Evolutionary conservation across 30 jellyfish, hydroid and myxozoan species (phyloP).

Genomic region (Catostylus mosaicus): DNA sequence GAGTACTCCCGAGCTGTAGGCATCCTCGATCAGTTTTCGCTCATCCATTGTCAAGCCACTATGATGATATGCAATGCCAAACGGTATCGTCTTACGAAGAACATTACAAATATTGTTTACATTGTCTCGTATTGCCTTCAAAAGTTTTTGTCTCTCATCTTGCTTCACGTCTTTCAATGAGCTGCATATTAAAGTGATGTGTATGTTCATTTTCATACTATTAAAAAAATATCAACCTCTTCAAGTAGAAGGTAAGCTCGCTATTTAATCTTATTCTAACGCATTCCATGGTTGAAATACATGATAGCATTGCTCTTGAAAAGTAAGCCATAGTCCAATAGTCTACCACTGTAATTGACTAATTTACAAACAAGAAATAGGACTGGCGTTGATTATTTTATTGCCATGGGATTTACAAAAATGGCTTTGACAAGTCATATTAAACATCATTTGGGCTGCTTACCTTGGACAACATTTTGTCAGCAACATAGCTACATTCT

Average conservation of each 20-base stretch:
- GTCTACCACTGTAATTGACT: too few relatives aligned
- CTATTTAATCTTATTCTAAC: too few relatives aligned
- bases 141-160: slow-evolving; percentile 58
- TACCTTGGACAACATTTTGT: slow-evolving; percentile 73
- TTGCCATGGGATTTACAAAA: too few relatives aligned
- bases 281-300: too few relatives aligned
- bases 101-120: slow-evolving; percentile 79
- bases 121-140: slow-evolving; percentile 64
- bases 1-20: slow-evolving; percentile 84
- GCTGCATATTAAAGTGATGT: slow-evolving; percentile 5
- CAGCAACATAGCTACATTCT: slow-evolving; percentile 85
- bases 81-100: slow-evolving; percentile 78
- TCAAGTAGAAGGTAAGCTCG: too few relatives aligned
- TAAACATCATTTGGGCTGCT: too few relatives aligned
- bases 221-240: not conserved
- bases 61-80: slow-evolving; percentile 97
- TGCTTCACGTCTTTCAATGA: slow-evolving; percentile 35
- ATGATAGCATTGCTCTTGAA: too few relatives aligned
- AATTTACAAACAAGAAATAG: too few relatives aligned
- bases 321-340: too few relatives aligned
- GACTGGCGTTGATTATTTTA: too few relatives aligned
- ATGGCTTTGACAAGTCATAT: too few relatives aligned
- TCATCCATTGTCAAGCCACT: slow-evolving; percentile 97
- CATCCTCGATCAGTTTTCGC: slow-evolving; percentile 94
- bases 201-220: not conserved